Evolutionary conservation across 2,888 invertebrate genomes (phyloP).

Genomic region (Parthenolecanium corni): DNA sequence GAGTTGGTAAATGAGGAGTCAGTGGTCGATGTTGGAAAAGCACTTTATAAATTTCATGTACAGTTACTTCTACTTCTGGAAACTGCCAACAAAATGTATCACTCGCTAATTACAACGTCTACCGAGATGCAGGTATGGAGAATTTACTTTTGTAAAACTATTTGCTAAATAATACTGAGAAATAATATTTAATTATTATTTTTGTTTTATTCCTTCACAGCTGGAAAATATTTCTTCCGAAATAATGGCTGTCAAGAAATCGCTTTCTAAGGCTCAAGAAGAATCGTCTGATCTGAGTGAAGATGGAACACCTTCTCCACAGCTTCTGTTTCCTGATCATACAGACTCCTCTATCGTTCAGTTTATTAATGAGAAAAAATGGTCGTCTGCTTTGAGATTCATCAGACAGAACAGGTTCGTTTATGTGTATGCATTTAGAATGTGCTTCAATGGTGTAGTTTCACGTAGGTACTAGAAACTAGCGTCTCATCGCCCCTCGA

Average conservation of each 20-base stretch:
- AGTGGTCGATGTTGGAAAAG: constrained; percentile 69
- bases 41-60: constrained; percentile 83
- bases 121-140: constrained; percentile 46
- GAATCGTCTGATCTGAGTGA: constrained; percentile 50
- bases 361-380: constrained; percentile 50
- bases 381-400: constrained; percentile 56
- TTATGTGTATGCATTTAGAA: constrained; percentile 38
- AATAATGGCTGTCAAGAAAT: constrained; percentile 47
- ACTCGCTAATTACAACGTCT: constrained; percentile 50
- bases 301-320: constrained; percentile 53
- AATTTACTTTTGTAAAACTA: background rate
- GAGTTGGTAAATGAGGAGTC: constrained; percentile 49
- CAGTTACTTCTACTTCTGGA: constrained; percentile 81
- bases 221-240: constrained; percentile 53
- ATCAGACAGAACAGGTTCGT: constrained; percentile 50
- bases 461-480: too few relatives aligned
- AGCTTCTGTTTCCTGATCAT: constrained; percentile 38
- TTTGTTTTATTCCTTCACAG: constrained; percentile 36
- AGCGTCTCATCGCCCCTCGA: too few relatives aligned
- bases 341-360: constrained; percentile 42
- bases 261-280: constrained; percentile 47
- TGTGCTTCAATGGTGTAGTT: too few relatives aligned
- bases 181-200: background rate
- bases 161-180: background rate
- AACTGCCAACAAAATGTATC: constrained; percentile 71